Evolutionary conservation across 2,113 vertebrate species (phyloP).

Genomic region (Pomatorhinus ruficollis): DNA sequence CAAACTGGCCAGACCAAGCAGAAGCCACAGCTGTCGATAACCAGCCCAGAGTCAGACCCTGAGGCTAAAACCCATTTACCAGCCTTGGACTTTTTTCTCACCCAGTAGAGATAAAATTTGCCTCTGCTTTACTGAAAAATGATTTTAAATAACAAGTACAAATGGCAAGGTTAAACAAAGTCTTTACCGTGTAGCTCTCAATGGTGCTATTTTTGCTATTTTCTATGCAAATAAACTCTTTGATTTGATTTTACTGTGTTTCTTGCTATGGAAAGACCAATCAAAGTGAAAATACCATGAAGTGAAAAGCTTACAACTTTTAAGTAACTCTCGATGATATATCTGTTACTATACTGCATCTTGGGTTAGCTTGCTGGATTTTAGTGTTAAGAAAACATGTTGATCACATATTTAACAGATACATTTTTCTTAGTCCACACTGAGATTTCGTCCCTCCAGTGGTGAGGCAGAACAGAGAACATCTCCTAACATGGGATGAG

Average conservation of each 20-base stretch:
- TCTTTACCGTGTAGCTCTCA: constrained; percentile 11
- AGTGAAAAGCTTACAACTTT: neutral
- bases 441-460: neutral
- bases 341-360: neutral
- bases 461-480: neutral
- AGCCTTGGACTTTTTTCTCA: neutral
- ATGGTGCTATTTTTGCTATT: constrained; percentile 42
- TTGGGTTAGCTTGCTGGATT: neutral
- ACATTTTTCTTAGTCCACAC: neutral
- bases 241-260: constrained; percentile 37
- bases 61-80: neutral
- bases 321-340: neutral
- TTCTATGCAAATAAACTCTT: constrained; percentile 49
- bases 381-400: neutral
- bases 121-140: constrained; percentile 1
- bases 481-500: neutral
- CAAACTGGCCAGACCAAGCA: neutral
- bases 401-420: neutral
- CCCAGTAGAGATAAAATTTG: neutral
- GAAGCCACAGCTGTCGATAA: neutral
- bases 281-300: neutral
- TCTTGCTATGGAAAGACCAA: neutral
- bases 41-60: neutral
- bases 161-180: neutral
- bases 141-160: neutral